Conservation (phyloP, 2,113 vertebrate species). For the Galemys pyrenaicus region DNA sequence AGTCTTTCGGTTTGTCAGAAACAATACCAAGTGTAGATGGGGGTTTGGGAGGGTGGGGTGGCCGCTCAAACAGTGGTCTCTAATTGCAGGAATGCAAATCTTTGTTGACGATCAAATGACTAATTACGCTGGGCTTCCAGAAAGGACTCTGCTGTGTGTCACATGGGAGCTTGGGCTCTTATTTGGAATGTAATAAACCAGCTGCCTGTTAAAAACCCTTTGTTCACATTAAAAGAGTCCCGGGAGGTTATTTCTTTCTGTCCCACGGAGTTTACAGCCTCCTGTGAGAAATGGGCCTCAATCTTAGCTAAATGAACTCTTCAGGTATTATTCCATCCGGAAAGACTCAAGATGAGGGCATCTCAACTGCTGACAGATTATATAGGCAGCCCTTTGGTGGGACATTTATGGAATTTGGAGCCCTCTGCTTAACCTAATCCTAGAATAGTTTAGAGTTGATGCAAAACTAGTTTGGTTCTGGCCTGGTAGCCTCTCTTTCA, state of each 20-base stretch:
- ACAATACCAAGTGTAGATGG: neutral
- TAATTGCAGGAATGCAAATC: neutral
- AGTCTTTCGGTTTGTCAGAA: slow-evolving; percentile 41
- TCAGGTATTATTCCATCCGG: neutral
- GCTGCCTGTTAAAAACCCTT: neutral
- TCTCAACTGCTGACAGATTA: slow-evolving; percentile 19
- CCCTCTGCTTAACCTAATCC: slow-evolving; percentile 29
- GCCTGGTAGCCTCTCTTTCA: neutral
- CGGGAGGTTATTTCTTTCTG: slow-evolving; percentile 38
- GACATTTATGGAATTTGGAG: slow-evolving; percentile 48
- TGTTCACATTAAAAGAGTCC: neutral
- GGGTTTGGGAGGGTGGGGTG: neutral
- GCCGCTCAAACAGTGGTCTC: neutral
- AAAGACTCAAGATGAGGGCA: neutral
- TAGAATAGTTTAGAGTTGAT: slow-evolving; percentile 58
- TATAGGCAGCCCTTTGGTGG: neutral
- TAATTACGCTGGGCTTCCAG: neutral
- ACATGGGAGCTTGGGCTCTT: neutral
- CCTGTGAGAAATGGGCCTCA: neutral
- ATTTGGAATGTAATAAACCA: neutral
- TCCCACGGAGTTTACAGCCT: slow-evolving; percentile 27
- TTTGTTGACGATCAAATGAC: neutral
- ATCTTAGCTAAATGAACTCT: slow-evolving; percentile 53
- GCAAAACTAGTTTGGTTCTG: slow-evolving; percentile 7
- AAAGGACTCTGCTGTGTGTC: neutral